Conservation (phyloP, 2,888 invertebrate genomes). For the Spodoptera picta region DNA sequence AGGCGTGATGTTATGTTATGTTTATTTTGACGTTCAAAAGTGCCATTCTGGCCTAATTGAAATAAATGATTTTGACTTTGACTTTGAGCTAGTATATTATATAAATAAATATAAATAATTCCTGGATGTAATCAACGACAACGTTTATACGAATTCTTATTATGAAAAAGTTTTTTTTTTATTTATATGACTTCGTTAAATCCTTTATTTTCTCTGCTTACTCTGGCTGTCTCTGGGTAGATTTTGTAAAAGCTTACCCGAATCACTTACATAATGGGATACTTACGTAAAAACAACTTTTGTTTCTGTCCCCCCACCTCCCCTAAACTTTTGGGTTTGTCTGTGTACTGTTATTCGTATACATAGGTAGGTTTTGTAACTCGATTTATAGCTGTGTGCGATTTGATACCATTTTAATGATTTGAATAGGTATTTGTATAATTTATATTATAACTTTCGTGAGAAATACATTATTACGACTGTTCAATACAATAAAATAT, state of each 20-base stretch:
- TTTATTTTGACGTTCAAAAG: too few relatives aligned
- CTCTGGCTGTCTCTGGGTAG: neutral
- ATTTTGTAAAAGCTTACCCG: neutral
- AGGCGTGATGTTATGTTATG: too few relatives aligned
- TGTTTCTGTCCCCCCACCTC: slow-evolving; percentile 7
- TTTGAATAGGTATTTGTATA: too few relatives aligned
- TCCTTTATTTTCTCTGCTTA: neutral
- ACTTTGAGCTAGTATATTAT: too few relatives aligned
- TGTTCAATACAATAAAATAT: too few relatives aligned
- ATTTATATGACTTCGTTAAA: slow-evolving; percentile 4
- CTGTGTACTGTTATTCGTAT: slow-evolving; percentile 9
- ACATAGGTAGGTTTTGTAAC: slow-evolving; percentile 12
- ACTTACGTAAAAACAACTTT: slow-evolving; percentile 7
- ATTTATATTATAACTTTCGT: too few relatives aligned
- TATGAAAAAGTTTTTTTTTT: neutral
- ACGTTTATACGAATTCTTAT: slow-evolving; percentile 11
- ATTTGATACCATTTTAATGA: too few relatives aligned
- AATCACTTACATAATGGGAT: slow-evolving; percentile 1
- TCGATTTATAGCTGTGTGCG: too few relatives aligned
- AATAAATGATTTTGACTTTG: too few relatives aligned
- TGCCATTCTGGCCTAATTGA: too few relatives aligned
- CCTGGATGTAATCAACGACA: neutral
- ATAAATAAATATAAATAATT: too few relatives aligned
- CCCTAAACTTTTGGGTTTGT: neutral
- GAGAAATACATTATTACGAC: too few relatives aligned